phyloP scores from a whole-genome alignment of 2,888 invertebrate genomes.

The Panorpa germanica region DNA sequence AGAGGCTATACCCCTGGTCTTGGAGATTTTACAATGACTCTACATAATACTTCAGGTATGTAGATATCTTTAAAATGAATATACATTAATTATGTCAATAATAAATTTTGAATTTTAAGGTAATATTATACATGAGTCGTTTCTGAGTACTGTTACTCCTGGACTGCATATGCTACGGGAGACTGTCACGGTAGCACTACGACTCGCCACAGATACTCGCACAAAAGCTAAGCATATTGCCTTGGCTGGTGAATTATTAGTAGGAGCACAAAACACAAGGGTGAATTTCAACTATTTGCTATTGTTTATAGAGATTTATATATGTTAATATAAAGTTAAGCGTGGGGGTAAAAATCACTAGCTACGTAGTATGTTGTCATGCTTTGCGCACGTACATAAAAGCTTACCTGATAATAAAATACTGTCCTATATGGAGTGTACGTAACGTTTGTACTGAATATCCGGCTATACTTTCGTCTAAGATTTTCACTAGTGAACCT shows the following conservation, averaged over 20 bases:
- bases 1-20: conserved; percentile 58
- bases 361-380: too few relatives aligned
- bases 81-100: background rate
- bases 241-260: conserved; percentile 37
- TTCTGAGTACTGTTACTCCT: conserved; percentile 47
- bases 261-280: conserved; percentile 27
- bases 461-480: too few relatives aligned
- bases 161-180: conserved; percentile 57
- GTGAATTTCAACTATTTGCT: conserved; percentile 19
- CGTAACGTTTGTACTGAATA: too few relatives aligned
- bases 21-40: conserved; percentile 47
- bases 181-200: conserved; percentile 49
- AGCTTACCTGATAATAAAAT: background rate
- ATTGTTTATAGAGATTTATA: conserved; percentile 6
- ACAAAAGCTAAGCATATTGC: conserved; percentile 32
- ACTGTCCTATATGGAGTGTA: too few relatives aligned
- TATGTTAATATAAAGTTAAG: background rate
- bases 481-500: background rate
- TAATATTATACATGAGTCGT: conserved; percentile 46
- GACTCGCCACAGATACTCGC: conserved; percentile 33
- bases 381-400: background rate
- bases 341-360: background rate
- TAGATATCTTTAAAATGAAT: too few relatives aligned
- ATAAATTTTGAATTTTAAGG: conserved; percentile 22
- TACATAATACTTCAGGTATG: conserved; percentile 21